Evolutionary conservation across 1,140 invertebrate species (phyloP).

Genomic region (Monomorium pharaonis): DNA sequence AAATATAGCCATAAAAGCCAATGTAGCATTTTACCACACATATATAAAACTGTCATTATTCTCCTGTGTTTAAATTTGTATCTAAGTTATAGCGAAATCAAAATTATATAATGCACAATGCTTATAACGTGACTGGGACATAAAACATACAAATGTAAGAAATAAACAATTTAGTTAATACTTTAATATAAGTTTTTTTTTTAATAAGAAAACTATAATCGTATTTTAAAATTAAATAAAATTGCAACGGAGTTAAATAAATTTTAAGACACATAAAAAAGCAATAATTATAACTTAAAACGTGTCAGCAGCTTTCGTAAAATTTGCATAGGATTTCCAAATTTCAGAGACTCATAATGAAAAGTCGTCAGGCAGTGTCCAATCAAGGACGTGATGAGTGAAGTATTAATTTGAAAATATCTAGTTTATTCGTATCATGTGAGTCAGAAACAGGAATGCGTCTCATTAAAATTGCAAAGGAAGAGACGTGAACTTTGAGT

Average conservation of each 20-base stretch:
- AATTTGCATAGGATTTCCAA: background rate
- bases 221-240: slow-evolving; percentile 4
- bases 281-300: background rate
- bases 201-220: background rate
- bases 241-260: background rate
- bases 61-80: background rate
- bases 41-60: background rate
- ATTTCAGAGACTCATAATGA: background rate
- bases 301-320: background rate
- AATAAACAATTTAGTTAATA: background rate
- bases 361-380: background rate
- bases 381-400: slow-evolving; percentile 17
- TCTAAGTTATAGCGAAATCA: background rate
- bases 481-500: slow-evolving; percentile 41
- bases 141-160: slow-evolving; percentile 5
- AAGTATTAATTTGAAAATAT: slow-evolving; percentile 27
- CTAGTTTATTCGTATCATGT: slow-evolving; percentile 5
- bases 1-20: background rate
- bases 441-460: slow-evolving; percentile 12
- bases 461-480: slow-evolving; percentile 50
- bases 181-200: background rate
- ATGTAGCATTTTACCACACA: background rate
- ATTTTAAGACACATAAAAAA: background rate
- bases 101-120: background rate
- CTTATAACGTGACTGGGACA: background rate